Conservation (phyloP, 2,888 invertebrate genomes). For the Caenorhabditis afra region DNA sequence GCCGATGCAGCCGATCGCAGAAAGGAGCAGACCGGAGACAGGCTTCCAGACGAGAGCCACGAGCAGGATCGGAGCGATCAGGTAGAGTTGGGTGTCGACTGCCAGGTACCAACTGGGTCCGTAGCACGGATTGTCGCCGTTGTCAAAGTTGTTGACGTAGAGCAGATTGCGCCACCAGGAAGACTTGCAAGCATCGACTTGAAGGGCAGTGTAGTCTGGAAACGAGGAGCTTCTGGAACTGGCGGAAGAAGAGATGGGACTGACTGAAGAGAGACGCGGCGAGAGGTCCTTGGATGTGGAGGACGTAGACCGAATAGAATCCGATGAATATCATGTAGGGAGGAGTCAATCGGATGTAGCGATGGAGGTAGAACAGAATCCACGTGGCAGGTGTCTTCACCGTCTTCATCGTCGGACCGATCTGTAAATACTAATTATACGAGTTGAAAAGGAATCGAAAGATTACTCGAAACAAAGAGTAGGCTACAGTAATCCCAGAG, state of each 20-base stretch:
- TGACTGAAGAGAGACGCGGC: no score
- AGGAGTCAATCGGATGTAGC: conserved; percentile 62
- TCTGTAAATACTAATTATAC: no score
- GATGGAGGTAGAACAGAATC: conserved; percentile 71
- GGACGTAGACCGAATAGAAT: conserved; percentile 47
- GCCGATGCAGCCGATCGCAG: conserved; percentile 3
- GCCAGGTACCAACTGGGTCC: conserved; percentile 59
- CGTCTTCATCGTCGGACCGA: no score
- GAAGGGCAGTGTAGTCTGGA: conserved; percentile 24
- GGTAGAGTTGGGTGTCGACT: conserved; percentile 57
- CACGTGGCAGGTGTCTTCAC: conserved; percentile 61
- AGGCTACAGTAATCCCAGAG: conserved; percentile 69
- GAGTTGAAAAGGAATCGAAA: no score
- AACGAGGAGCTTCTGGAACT: no score
- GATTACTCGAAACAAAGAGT: conserved; percentile 71
- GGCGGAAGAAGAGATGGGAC: no score
- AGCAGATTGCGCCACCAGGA: conserved; percentile 68
- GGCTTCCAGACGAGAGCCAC: conserved; percentile 43
- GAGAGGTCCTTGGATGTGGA: conserved; percentile 45
- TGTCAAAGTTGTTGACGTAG: conserved; percentile 68
- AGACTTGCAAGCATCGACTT: conserved; percentile 50
- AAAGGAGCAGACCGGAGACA: conserved; percentile 10
- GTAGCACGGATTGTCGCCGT: conserved; percentile 36
- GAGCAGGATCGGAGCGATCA: conserved; percentile 49
- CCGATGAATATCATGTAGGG: conserved; percentile 55